Base-by-base conservation (phyloP, 2,113 vertebrate genomes). In the Equus przewalskii region DNA sequence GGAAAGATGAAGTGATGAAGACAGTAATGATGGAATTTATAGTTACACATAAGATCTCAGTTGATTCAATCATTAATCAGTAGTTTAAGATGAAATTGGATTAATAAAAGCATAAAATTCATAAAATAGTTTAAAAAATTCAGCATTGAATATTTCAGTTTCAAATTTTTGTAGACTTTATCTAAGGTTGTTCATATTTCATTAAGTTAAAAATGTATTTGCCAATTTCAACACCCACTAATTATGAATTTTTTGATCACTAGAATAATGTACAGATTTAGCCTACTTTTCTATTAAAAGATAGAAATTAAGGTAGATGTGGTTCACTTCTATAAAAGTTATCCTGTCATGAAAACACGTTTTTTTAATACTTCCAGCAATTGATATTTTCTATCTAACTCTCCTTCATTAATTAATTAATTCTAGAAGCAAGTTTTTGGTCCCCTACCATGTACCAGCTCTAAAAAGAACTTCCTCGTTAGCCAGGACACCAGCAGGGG, bases 71-170 rank as follows among this genome's bases (percentile, higher is more conserved):
- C 82, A 97, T 97, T 67, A 92, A 88, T 56, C 81, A 78, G 81
- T 87, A 84, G 60, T 54, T 98, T 90, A 94, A 79, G 83, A 28
- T 2, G 2, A 96, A 98, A 96, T 0, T 41, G 0, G 22, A 75
- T 96, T 96, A 96, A 97, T 94, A 96, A 97, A 97, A 96, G 1
- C 51, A 82, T 89, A 94, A 98, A 96, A 96, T 78, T 95, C 36
- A 85, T 36, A n/a, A 97, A 76, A 36, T 21, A 81, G 83, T 96
- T 96, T 97, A 54, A 96, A 97, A 98, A 1, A 95, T 10, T 21
- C 58, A 93, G 3, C 33, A 70, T 0, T 13, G 6, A 60, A 33
- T 33, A 70, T 85, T 76, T 81, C 44, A 73, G 10, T 67, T 94
- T 41, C 18, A 84, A 19, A 51, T 36, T 65, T 80, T 9, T 67